These are phyloP conservation scores for Pristionchus entomophagus DNA, from an alignment of 2,888 invertebrate genomes.

Conservation along the genomic window DNA sequence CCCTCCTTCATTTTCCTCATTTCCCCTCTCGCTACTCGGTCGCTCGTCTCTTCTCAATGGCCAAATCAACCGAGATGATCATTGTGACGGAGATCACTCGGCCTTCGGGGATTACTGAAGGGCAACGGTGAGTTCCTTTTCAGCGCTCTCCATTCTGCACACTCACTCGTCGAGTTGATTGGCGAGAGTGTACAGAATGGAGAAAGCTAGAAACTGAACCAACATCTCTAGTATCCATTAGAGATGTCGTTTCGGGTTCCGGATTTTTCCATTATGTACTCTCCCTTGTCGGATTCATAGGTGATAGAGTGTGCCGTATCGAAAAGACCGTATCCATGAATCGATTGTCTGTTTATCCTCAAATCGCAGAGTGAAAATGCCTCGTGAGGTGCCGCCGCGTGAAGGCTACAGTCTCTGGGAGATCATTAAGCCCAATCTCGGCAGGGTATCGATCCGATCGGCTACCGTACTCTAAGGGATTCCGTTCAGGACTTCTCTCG, in stretches of 20 bases:
- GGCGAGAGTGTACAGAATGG: no score
- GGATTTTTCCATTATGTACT: no score
- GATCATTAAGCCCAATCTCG: conserved; percentile 61
- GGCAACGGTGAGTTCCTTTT: conserved; percentile 31
- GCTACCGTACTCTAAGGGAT: not conserved
- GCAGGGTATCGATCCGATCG: conserved; percentile 49
- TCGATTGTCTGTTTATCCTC: not conserved
- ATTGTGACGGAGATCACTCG: not conserved
- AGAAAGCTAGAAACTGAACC: no score
- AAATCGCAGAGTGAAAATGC: conserved; percentile 16
- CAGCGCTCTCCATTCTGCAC: no score
- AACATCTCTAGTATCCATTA: no score
- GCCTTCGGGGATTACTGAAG: conserved; percentile 4
- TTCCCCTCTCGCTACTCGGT: conserved; percentile 2
- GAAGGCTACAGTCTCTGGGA: conserved; percentile 63
- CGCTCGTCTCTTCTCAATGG: no score
- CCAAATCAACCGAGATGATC: not conserved
- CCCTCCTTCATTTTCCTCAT: conserved; percentile 2
- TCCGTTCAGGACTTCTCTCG: conserved; percentile 86
- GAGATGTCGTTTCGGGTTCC: no score
- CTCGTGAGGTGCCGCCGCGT: conserved; percentile 50
- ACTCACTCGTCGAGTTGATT: no score
- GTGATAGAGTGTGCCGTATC: no score
- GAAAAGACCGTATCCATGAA: no score
- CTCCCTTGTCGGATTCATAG: no score